A percentile compares a stretch with the other conserved stretches of the same genome.
Conservation (phyloP, 2,888 invertebrate genomes). For the Lochmaea crataegi region DNA sequence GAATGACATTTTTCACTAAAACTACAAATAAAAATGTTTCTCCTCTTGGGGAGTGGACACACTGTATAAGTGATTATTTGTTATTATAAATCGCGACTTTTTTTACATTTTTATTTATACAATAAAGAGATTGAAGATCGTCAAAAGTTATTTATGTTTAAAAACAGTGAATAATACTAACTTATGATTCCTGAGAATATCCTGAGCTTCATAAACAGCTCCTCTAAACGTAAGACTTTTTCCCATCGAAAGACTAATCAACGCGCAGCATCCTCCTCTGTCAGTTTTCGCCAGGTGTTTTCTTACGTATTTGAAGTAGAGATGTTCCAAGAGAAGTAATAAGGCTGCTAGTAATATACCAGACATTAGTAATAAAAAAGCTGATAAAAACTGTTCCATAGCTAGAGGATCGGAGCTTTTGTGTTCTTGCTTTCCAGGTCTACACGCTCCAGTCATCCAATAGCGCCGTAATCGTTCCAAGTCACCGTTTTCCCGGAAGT, state of each 20-base stretch:
- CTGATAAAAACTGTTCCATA: constrained; percentile 95
- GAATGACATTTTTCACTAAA: too few species aligned
- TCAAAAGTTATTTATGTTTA: background rate
- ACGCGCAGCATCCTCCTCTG: constrained; percentile 91
- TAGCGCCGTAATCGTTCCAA: constrained; percentile 93
- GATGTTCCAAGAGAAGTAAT: constrained; percentile 88
- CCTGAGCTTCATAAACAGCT: constrained; percentile 83
- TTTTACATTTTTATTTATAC: too few species aligned
- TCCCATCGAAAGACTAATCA: constrained; percentile 92
- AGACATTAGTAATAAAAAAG: constrained; percentile 94
- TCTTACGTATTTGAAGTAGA: constrained; percentile 94
- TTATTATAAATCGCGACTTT: too few species aligned
- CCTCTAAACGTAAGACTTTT: constrained; percentile 86
- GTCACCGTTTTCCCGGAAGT: constrained; percentile 93
- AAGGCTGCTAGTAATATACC: constrained; percentile 92
- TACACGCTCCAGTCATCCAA: constrained; percentile 94
- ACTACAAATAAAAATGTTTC: too few species aligned
- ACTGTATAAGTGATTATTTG: too few species aligned
- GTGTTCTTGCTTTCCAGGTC: constrained; percentile 85
- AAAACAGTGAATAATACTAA: constrained; percentile 14
- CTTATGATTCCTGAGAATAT: constrained; percentile 78
- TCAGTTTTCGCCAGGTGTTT: constrained; percentile 89
- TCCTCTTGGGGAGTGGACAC: too few species aligned
- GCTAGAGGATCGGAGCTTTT: constrained; percentile 91
- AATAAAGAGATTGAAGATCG: too few species aligned